Percentiles rank a stretch among this genome's conserved stretches.
phyloP scores from a whole-genome alignment of 2,888 invertebrate genomes.

The Shargacucullia verbasci region DNA sequence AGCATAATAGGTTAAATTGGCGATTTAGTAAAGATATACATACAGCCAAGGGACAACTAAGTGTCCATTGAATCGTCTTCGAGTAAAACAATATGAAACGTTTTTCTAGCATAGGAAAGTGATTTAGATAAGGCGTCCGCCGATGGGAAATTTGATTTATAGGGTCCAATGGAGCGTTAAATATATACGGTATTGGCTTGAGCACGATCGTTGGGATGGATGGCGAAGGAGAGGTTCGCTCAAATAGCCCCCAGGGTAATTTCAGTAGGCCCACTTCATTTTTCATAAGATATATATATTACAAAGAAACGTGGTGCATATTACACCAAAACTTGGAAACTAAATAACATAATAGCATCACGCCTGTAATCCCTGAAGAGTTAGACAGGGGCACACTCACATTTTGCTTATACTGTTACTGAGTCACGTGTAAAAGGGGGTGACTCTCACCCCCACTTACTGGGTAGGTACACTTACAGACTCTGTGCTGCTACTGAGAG shows the following conservation, averaged over 20 bases:
- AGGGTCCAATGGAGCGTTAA: constrained; percentile 48
- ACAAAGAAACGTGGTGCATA: constrained; percentile 18
- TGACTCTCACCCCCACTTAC: too few relatives aligned
- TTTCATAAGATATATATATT: constrained; percentile 18
- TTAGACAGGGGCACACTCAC: too few relatives aligned
- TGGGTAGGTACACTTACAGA: too few relatives aligned
- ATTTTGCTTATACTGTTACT: too few relatives aligned
- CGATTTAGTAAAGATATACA: background rate
- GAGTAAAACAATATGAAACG: constrained; percentile 27
- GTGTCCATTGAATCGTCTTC: background rate
- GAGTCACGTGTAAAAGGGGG: too few relatives aligned
- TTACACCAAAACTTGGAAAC: background rate
- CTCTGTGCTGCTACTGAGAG: too few relatives aligned
- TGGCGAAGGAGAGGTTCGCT: constrained; percentile 21
- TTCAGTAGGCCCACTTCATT: constrained; percentile 23
- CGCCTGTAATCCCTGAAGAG: too few relatives aligned
- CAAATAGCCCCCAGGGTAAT: constrained; percentile 26
- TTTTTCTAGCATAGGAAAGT: constrained; percentile 37
- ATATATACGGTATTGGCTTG: constrained; percentile 43
- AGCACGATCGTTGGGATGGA: constrained; percentile 24
- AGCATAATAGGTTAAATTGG: too few relatives aligned
- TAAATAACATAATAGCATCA: too few relatives aligned
- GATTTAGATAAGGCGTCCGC: constrained; percentile 45
- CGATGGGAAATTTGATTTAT: constrained; percentile 54
- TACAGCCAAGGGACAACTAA: background rate